Base-by-base conservation (phyloP, 2,888 invertebrate species). In the Nysson spinosus region DNA sequence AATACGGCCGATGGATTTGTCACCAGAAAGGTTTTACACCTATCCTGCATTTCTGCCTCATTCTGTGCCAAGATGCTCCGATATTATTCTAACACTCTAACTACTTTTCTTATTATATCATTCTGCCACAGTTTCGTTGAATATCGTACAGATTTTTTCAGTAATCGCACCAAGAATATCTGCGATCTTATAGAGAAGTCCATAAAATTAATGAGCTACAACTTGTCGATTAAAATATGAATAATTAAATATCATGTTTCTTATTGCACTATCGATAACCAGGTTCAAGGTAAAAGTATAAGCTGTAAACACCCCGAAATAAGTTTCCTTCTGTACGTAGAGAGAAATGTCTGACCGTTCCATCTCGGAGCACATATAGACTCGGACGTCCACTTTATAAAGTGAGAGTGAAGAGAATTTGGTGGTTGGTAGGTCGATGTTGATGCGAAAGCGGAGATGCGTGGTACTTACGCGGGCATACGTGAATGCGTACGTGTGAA, bases 1-100 rank as follows among this genome's bases (percentile, higher is more conserved):
- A 71, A 78, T 79, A 82, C 77, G 79, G 79, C 77, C 82, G 75
- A 84, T 83, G 80, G 83, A 84, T 84, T 83, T 83, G 81, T 82
- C 82, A 81, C 78, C 78, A 67, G 73, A 78, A 80, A 82, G 74
- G 79, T 82, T 83, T 83, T 83, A 83, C 75, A 58, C 65, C 65
- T 74, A 37, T 67, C 66, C 57, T 81, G 73, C 79, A 80, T 82
- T 80, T 77, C 56, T 66, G 55, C 64, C 40, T 44, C 30, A 39
- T 35, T 34, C 20, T 14, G 14, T 22, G 37, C 43, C 44, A 47
- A 35, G 66, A 40, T 11, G 47, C 34, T 28, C 11, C 47, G 50
- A 16, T 43, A n/a, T n/a, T n/a, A n/a, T n/a, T n/a, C n/a, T n/a
- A n/a, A n/a, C n/a, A n/a, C n/a, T n/a, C n/a, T n/a, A n/a, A n/a